Base-by-base conservation (phyloP, 2,888 invertebrate genomes). In the Lepidocyrtoides sp. region DNA sequence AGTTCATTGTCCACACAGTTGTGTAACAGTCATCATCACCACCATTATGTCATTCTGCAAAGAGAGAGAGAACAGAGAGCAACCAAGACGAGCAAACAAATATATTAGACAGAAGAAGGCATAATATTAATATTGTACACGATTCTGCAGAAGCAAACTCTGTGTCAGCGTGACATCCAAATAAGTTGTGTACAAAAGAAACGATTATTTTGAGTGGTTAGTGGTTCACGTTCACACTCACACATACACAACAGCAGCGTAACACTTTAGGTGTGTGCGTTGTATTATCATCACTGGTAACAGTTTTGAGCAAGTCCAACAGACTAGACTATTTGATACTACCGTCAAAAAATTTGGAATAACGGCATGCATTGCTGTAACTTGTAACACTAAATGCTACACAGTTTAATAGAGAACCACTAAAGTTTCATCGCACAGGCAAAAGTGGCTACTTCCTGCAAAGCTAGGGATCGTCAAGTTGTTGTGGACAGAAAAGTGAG, bases 181-280 rank as follows among this genome's bases (percentile, higher is more conserved):
- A 44, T 75, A 48, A 44, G 23, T 72, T 54, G 54, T 17, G 17
- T 17, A 54, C 54, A 66, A 66, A 66, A 32, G 32, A 66, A 44
- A 48, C 87, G 60, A 79, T 63, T 79, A 79, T 79, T 87, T 87
- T 32, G 75, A 79, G 63, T 87, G 57, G 20, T 57, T 57, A 57
- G 57, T 23, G 75, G 63, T 23, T 72, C 54, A 26, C n/a, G n/a
- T 54, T 54, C 7, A 72, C 29, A 17, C 17, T 14, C 7, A 36
- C n/a, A n/a, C n/a, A n/a, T n/a, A n/a, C n/a, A n/a, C n/a, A n/a
- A 20, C 7, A 17, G 10, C 63, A 29, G 32, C 14, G 72, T 41
- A 20, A 72, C 72, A 44, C 23, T 44, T 72, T 23, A 26, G 51
- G 23, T 23, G 23, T 57, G 20, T 23, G 20, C 20, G 32, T 69